Evolutionary conservation across 2,888 invertebrate species (phyloP).

Genomic region (Macrophya annulata): DNA sequence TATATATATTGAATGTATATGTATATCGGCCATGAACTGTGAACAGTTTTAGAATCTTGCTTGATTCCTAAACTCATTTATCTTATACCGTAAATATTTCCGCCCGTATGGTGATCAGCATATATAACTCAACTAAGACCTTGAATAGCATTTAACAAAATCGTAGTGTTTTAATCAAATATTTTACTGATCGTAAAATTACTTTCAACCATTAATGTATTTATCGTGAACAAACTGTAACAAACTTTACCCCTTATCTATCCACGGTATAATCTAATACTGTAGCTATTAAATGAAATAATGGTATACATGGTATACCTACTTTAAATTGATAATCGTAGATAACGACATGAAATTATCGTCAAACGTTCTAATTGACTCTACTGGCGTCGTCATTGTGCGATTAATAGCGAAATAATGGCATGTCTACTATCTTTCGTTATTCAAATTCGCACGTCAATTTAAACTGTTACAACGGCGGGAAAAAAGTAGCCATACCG

Average conservation of each 20-base stretch:
- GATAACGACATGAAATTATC: background rate
- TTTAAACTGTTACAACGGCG: conserved; percentile 22
- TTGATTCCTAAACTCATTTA: conserved; percentile 1
- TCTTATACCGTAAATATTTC: background rate
- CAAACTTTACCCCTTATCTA: background rate
- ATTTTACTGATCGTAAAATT: background rate
- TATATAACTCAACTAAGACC: background rate
- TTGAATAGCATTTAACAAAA: background rate
- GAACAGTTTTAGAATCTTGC: conserved; percentile 13
- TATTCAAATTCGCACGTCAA: conserved; percentile 45
- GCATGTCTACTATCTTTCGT: background rate
- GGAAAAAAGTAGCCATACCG: background rate
- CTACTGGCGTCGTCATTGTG: background rate
- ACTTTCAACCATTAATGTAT: background rate
- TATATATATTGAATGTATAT: background rate
- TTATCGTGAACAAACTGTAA: background rate
- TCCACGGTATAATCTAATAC: background rate
- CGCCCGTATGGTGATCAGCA: conserved; percentile 5
- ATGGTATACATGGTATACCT: background rate
- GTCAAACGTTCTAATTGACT: background rate
- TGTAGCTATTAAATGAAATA: background rate
- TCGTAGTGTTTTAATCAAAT: background rate
- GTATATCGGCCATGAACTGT: background rate
- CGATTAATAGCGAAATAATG: background rate
- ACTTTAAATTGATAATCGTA: background rate